Percentiles rank a stretch among this genome's conserved stretches.
Evolutionary conservation across 2,888 invertebrate genomes (phyloP).

Genomic region (Dorcus parallelipipedus): DNA sequence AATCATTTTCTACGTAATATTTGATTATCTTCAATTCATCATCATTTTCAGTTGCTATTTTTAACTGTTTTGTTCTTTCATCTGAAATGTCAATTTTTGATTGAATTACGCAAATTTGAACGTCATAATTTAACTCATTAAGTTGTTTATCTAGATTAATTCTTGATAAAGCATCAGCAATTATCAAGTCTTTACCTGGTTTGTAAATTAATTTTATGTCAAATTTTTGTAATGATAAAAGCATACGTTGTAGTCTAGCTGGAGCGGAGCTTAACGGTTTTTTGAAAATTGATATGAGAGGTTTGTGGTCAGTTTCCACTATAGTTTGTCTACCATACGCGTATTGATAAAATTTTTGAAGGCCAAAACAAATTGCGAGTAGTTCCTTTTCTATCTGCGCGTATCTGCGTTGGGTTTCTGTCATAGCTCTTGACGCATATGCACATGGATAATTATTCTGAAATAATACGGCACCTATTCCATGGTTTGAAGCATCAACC

Average conservation of each 20-base stretch:
- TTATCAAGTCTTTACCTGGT: conserved; percentile 17
- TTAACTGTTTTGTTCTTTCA: conserved; percentile 14
- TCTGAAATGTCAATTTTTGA: conserved; percentile 17
- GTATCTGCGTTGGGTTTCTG: conserved; percentile 28
- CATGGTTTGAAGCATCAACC: conserved; percentile 29
- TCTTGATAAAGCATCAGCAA: conserved; percentile 6
- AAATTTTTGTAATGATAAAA: conserved; percentile 20
- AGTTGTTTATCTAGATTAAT: not conserved
- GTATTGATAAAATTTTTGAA: conserved; percentile 26
- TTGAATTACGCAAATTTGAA: conserved; percentile 14
- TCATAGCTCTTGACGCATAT: conserved; percentile 30
- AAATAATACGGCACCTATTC: conserved; percentile 28
- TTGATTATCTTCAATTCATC: conserved; percentile 14
- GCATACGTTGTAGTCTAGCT: conserved; percentile 24
- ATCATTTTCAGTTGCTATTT: conserved; percentile 16
- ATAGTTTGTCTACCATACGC: conserved; percentile 20
- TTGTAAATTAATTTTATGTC: conserved; percentile 20
- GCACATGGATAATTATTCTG: conserved; percentile 28
- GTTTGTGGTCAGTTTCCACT: no score
- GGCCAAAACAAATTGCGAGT: conserved; percentile 24
- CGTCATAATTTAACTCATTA: conserved; percentile 15
- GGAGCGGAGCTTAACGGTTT: conserved; percentile 16
- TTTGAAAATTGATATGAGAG: conserved; percentile 5
- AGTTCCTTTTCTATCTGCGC: conserved; percentile 34
- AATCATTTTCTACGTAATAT: not conserved